phyloP scores from a whole-genome alignment of 2,888 invertebrate genomes.

The Pristionchus japonicus region DNA sequence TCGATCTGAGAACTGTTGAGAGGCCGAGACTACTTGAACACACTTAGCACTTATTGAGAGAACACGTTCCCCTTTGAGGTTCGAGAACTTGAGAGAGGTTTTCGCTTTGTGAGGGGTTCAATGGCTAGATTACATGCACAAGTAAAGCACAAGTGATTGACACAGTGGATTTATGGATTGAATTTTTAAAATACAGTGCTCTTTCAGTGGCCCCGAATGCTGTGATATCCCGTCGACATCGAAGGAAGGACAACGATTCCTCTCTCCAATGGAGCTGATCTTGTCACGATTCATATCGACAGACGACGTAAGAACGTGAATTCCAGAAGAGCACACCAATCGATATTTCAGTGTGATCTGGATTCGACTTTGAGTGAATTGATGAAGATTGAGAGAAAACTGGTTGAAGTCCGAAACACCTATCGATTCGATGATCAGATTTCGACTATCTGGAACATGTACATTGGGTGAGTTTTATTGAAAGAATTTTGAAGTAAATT shows the following conservation, averaged over 20 bases:
- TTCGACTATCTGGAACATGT: conserved; percentile 63
- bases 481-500: background rate
- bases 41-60: conserved; percentile 13
- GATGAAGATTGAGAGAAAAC: conserved; percentile 58
- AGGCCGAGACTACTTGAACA: background rate
- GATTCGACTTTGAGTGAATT: conserved; percentile 45
- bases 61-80: background rate
- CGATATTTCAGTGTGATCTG: conserved; percentile 4
- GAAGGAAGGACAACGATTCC: too few relatives aligned
- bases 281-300: background rate
- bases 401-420: conserved; percentile 58
- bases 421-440: conserved; percentile 58
- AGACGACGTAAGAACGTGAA: background rate
- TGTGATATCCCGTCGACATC: background rate
- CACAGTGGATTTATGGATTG: background rate
- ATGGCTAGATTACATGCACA: too few relatives aligned
- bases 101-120: background rate
- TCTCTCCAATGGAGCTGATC: background rate
- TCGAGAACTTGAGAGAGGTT: background rate
- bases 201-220: background rate
- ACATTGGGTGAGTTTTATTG: conserved; percentile 51
- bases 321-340: too few relatives aligned
- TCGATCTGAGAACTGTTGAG: background rate
- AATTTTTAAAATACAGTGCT: background rate
- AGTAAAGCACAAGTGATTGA: background rate